Evolutionary conservation across 2,888 invertebrate genomes (phyloP), one percentile per base, ranked within the genome.

Genomic region (Conchocele bisecta): DNA sequence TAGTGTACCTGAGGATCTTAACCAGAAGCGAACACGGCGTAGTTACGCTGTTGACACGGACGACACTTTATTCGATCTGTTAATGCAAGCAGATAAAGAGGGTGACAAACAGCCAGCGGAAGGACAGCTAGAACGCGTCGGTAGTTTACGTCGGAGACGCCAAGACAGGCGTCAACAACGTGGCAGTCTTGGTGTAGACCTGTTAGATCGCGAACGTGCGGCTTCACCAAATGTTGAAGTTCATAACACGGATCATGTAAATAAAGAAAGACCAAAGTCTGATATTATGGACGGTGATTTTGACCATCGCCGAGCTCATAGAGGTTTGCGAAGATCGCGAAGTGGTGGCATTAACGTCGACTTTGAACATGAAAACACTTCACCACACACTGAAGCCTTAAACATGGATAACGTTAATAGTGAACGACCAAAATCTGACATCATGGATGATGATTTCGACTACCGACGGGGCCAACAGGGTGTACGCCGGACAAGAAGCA

Each of bases 191-290:
- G 82, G 82, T 42, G 60, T 75, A 5, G 67, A 75, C 5, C 58
- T 78, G n/a, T 71, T 73, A 29, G 87, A 82, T 4, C 76, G 89
- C n/a, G 89, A 89, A 76, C 68, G 89, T 17, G 86, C 86, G 2
- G 71, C 87, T 4, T 89, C 89, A 11, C 88, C 88, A 22, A 76
- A 75, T 46, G 59, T 84, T 17, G 79, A 79, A 44, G 75, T 77
- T 28, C 53, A 67, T 22, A 64, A 60, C 26, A 80, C 73, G 42
- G 70, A 69, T n/a, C 22, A 54, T 44, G 67, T 57, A 39, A 53
- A 26, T 22, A 76, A 79, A 59, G 77, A 79, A 35, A 66, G 76
- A 66, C 81, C 79, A 6, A 70, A 50, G 48, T 78, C 81, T 9
- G 79, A 59, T 29, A 75, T 80, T 44, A 54, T 76, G 37, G 75